Base-by-base conservation (phyloP, 2,888 invertebrate genomes). In the Pheosia tremula region DNA sequence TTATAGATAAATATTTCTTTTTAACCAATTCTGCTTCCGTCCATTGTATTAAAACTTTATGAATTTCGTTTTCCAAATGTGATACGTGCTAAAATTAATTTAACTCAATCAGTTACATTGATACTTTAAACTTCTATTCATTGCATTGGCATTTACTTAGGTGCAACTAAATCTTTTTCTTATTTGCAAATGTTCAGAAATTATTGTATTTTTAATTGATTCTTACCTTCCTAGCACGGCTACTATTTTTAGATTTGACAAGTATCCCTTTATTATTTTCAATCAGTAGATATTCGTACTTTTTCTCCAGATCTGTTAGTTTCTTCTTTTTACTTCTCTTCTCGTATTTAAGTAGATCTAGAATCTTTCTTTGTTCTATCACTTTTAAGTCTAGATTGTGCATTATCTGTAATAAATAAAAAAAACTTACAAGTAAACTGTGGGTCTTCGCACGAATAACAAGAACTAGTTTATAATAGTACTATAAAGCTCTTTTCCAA, bases 21-120 rank as follows among this genome's bases (percentile, higher is more conserved):
- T 96, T 95, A 7, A 97, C 95, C 69, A 97, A 95, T 74, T 96
- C 96, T 0, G 97, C 97, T 86, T 97, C 97, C 80, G 97, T 96
- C 94, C 96, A 96, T 89, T 97, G 97, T 45, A 97, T 96, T 60
- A 97, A 95, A 0, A 97, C 95, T 65, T 96, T 96, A 80, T 97
- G 97, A 64, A 97, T 96, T 82, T 96, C 96, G 81, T 97, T 97
- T 86, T 97, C 97, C 70, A 97, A 86, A 72, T 96, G 95, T 5
- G 96, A 95, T 0, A 95, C 95, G 38, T 95, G 90, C 96, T 96
- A 81, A 41, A 43, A 43, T 43, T 3, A 41, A 43, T 9, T 43
- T 3, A 8, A 4, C 43, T 3, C 8, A 9, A 43, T 43, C 9
- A 9, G 3, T 8, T 43, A 43, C 8, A 43, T 43, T 43, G 24